Evolutionary conservation across 2,888 invertebrate genomes (phyloP).

Genomic region (Boloria selene): DNA sequence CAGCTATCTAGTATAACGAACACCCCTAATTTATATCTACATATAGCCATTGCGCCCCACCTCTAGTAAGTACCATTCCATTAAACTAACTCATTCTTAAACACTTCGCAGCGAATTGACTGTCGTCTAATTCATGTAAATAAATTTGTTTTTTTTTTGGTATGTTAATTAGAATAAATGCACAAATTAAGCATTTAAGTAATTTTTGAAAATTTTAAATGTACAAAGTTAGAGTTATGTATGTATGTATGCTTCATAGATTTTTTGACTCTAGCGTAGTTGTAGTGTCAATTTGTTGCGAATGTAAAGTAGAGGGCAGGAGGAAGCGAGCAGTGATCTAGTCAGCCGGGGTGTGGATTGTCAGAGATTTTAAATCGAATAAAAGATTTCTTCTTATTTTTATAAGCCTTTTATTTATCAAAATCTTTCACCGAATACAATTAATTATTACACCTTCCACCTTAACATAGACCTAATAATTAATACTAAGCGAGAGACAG

Average conservation of each 20-base stretch:
- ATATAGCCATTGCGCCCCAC: too few species aligned
- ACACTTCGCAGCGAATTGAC: constrained; percentile 39
- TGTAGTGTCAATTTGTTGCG: constrained; percentile 29
- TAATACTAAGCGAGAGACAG: constrained; percentile 9
- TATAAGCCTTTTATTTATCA: constrained; percentile 40
- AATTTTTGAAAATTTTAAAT: constrained; percentile 12
- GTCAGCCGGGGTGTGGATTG: constrained; percentile 37
- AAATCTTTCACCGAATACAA: constrained; percentile 5
- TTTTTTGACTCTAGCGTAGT: constrained; percentile 6
- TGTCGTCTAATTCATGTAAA: too few species aligned
- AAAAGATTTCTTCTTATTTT: constrained; percentile 55
- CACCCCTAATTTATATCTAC: too few species aligned
- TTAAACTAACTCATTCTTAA: constrained; percentile 48
- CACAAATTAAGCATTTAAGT: constrained; percentile 17
- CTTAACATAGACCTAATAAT: constrained; percentile 1
- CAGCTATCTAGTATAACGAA: too few species aligned
- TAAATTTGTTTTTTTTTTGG: too few species aligned
- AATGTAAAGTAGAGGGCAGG: constrained; percentile 25
- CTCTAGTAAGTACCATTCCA: constrained; percentile 51
- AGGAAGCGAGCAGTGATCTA: constrained; percentile 29
- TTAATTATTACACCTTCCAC: background rate
- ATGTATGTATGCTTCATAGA: constrained; percentile 11
- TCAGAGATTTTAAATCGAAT: constrained; percentile 59
- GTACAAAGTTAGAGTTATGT: constrained; percentile 26
- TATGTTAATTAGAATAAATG: constrained; percentile 6